Evolutionary conservation across 1,140 invertebrate species (phyloP).

Genomic region (Sesamia nonagrioides): DNA sequence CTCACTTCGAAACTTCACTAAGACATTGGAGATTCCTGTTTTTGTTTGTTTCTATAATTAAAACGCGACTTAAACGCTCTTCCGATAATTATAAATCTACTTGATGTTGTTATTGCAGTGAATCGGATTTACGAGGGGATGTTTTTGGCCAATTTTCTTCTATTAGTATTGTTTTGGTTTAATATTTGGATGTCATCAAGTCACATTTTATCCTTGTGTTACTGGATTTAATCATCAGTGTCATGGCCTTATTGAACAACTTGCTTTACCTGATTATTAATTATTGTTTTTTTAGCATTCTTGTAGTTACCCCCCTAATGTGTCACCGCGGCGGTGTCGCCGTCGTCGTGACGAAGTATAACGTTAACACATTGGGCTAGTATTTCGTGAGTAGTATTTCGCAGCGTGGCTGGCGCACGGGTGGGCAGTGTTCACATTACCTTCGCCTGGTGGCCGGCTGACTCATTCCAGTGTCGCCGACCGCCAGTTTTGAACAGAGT

Average conservation of each 20-base stretch:
- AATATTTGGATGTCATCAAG: conserved; percentile 42
- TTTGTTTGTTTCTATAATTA: conserved; percentile 80
- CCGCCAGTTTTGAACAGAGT: conserved; percentile 65
- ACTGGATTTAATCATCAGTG: conserved; percentile 1
- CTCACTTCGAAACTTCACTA: conserved; percentile 57
- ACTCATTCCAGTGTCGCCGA: conserved; percentile 63
- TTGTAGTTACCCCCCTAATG: not conserved
- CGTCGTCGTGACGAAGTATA: conserved; percentile 29
- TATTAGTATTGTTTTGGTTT: conserved; percentile 59
- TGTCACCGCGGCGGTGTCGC: conserved; percentile 6
- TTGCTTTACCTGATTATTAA: not conserved
- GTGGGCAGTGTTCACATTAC: conserved; percentile 63
- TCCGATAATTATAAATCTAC: conserved; percentile 73
- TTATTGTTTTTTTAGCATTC: not conserved
- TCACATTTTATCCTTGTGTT: conserved; percentile 26
- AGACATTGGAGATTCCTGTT: conserved; percentile 63
- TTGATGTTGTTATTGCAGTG: conserved; percentile 67
- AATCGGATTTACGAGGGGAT: conserved; percentile 67
- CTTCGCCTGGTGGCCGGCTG: conserved; percentile 63
- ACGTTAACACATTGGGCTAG: conserved; percentile 19
- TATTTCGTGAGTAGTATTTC: conserved; percentile 49
- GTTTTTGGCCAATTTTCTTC: conserved; percentile 58
- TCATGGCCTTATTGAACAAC: not conserved
- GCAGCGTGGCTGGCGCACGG: conserved; percentile 54
- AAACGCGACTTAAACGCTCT: conserved; percentile 70